Base-by-base conservation (phyloP, 2,888 invertebrate genomes). In the Pocota personata region DNA sequence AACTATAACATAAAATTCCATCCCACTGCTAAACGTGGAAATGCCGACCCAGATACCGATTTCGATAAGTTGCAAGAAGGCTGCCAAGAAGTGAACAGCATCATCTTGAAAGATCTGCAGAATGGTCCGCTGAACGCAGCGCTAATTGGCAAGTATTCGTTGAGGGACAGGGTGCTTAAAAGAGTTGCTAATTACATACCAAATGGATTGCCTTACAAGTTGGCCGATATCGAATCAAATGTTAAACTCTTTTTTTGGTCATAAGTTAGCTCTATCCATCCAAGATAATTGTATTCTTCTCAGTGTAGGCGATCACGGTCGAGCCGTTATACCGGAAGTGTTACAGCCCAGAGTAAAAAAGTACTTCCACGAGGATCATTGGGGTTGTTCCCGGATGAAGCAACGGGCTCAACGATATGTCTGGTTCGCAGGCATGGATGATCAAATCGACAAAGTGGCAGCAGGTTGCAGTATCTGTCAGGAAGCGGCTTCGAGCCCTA, bases 161-260 rank as follows among this genome's bases (percentile, higher is more conserved):
- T 24, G 24, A 24, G n/a, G n/a, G n/a, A n/a, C n/a, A n/a, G n/a
- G n/a, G 6, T 43, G n/a, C 21, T 79, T 1, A 69, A 37, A 4
- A 64, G 19, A 40, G 52, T 69, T 37, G 1, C 21, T 1, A 12
- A 10, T 4, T 80, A 55, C 46, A 76, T 76, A 16, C 1, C 40
- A 14, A 58, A 46, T 1, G 76, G 75, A 27, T 80, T 71, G 79
- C 76, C 35, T 62, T 0, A 1, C 60, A 8, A 43, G 21, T n/a
- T n/a, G n/a, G n/a, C 16, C 14, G 58, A 82, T 16, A 27, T 2
- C 5, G 35, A 75, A 3, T 2, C n/a, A n/a, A n/a, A n/a, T n/a
- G n/a, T 71, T 1, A 58, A 76, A 50, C 72, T 37, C 6, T 82
- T 24, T 69, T 82, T n/a, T n/a, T n/a, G n/a, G n/a, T n/a, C n/a